Percentiles rank a stretch among this genome's conserved stretches.
Conservation (phyloP, 1,140 invertebrate genomes). For the Tribolium castaneum region DNA sequence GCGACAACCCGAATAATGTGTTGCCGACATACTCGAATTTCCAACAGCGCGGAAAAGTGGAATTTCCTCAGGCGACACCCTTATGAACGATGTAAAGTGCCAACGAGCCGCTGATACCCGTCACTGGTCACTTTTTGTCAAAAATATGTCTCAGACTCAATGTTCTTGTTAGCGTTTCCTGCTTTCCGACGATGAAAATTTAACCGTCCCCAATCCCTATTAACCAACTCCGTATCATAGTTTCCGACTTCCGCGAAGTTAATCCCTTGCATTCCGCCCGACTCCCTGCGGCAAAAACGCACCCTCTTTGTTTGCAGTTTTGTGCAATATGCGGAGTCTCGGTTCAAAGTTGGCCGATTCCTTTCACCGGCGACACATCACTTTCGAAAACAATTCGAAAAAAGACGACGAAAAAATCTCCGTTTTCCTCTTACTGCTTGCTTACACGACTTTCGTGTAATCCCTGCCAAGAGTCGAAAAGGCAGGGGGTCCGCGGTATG, state of each 20-base stretch:
- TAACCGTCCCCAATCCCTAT: background rate
- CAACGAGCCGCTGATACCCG: background rate
- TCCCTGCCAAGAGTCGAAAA: background rate
- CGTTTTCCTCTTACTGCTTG: constrained; percentile 2
- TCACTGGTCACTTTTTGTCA: background rate
- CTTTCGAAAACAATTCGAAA: background rate
- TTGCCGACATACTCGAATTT: background rate
- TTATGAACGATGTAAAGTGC: background rate
- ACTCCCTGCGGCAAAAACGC: background rate
- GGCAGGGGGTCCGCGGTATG: constrained; percentile 1
- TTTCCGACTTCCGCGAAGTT: background rate
- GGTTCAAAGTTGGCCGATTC: background rate
- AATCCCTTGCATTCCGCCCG: background rate
- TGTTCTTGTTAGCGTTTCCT: background rate
- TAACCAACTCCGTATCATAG: background rate
- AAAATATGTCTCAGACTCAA: background rate
- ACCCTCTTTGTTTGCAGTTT: background rate
- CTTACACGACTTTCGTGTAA: background rate
- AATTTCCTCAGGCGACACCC: background rate
- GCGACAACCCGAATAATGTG: background rate
- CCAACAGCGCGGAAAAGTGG: background rate
- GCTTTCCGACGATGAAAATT: background rate
- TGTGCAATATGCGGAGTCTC: background rate
- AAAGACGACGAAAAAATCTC: background rate
- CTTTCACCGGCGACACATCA: background rate